Base-by-base conservation (phyloP, 2,797 vertebrate genomes). In the Schizothorax lantsangensis region DNA sequence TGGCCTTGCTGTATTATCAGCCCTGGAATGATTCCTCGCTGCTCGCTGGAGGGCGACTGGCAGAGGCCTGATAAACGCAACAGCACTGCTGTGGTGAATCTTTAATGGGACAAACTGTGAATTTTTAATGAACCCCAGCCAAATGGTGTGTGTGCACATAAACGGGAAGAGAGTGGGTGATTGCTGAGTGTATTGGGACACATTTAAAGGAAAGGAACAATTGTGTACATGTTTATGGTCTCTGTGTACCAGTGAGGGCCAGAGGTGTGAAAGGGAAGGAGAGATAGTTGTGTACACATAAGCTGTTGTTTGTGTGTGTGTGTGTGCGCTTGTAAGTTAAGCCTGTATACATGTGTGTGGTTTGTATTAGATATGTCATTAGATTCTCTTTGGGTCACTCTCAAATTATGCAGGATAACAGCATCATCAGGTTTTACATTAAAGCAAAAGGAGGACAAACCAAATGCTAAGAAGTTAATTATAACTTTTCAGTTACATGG, bases 71-170 rank as follows among this genome's bases (percentile, higher is more conserved):
- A 93, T 93, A 93, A 94, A 94, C 90, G 90, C 92, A 92, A 92
- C 92, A 90, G 90, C 45, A 82, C 91, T 88, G 91, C 40, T 47
- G 66, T 66, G 40, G 93, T 95, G 94, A 96, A 94, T 95, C 93
- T 95, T 95, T 95, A 95, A 95, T 95, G 92, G 92, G 90, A 92
- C 92, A 91, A 92, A 94, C 93, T 92, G 93, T 95, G 93, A 95
- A 95, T 95, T 93, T 95, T 95, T 95, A 75, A 91, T 90, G 84
- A 86, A 78, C 36, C 30, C 68, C 59, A 45, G 73, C 84, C 40
- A 40, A 83, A 64, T 83, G 80, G n/a, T 45, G 84, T 43, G 68
- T 89, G 74, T 83, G 30, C 38, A 72, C 33, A 68, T 12, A 62
- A 47, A 66, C 1, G 11, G 19, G 23, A 72, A 81, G 11, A 84